These are phyloP conservation scores for Laspeyria flexula DNA, from an alignment of 2,888 invertebrate species.

Conservation along the genomic window DNA sequence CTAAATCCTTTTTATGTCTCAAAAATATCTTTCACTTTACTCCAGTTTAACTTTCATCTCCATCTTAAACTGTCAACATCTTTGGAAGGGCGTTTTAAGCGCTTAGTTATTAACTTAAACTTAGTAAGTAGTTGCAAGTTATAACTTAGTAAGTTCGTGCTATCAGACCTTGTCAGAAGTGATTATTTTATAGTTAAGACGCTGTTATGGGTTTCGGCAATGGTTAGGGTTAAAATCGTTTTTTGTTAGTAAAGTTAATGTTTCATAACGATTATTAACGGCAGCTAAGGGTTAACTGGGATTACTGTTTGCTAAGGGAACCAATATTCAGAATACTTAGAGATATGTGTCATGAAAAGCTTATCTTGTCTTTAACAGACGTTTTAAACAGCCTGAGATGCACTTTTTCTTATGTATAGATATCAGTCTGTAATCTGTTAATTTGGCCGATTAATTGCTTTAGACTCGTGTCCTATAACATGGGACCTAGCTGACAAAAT, in stretches of 20 bases:
- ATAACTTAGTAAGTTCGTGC: slow-evolving; percentile 36
- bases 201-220: slow-evolving; percentile 7
- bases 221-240: not conserved
- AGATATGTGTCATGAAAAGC: too few relatives aligned
- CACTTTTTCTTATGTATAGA: too few relatives aligned
- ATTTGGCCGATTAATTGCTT: too few relatives aligned
- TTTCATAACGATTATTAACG: not conserved
- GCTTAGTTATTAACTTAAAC: slow-evolving; percentile 45
- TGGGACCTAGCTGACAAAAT: too few relatives aligned
- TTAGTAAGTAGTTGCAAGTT: slow-evolving; percentile 38
- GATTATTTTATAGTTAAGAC: slow-evolving; percentile 40
- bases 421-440: too few relatives aligned
- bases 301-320: too few relatives aligned
- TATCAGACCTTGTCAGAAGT: slow-evolving; percentile 39
- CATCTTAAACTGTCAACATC: slow-evolving; percentile 44
- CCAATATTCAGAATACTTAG: too few relatives aligned
- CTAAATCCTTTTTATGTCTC: too few relatives aligned
- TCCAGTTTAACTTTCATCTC: slow-evolving; percentile 25
- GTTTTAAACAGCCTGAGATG: too few relatives aligned
- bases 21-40: slow-evolving; percentile 19
- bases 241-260: not conserved
- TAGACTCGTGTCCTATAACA: too few relatives aligned
- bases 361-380: too few relatives aligned
- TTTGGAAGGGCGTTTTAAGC: slow-evolving; percentile 41
- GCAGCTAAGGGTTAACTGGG: not conserved